Evolutionary conservation across 2,113 vertebrate species (phyloP).

Genomic region (Benitochromis conjunctus): DNA sequence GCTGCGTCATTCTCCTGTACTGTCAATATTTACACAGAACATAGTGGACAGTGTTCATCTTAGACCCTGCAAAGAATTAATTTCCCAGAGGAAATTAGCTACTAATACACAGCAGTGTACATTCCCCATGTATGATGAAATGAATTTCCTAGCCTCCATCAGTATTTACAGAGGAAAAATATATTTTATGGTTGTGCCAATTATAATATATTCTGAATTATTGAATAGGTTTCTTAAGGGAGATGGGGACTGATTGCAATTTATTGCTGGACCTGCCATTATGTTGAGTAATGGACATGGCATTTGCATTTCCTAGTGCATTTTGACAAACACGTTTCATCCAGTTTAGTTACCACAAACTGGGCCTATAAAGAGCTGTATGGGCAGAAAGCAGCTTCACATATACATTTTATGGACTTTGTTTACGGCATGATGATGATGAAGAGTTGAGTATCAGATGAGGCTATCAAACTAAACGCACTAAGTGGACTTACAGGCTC

Average conservation of each 20-base stretch:
- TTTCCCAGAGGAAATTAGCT: constrained; percentile 71
- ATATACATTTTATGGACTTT: background rate
- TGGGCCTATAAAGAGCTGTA: background rate
- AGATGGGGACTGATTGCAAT: constrained; percentile 5
- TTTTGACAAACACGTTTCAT: constrained; percentile 37
- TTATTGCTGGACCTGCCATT: constrained; percentile 41
- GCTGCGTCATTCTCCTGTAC: background rate
- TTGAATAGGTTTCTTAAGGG: constrained; percentile 34
- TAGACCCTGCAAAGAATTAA: constrained; percentile 51
- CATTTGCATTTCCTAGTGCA: constrained; percentile 48
- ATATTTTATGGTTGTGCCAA: constrained; percentile 57
- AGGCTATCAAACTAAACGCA: background rate
- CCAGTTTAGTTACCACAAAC: constrained; percentile 9
- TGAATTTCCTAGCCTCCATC: constrained; percentile 54
- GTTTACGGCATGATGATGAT: background rate
- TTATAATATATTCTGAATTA: constrained; percentile 65
- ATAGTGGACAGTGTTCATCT: constrained; percentile 65
- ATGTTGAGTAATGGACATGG: constrained; percentile 35
- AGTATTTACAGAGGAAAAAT: constrained; percentile 52
- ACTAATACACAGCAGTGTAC: constrained; percentile 51
- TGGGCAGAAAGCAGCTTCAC: background rate
- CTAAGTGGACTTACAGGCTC: background rate
- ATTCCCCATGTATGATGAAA: constrained; percentile 53
- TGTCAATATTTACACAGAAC: constrained; percentile 62
- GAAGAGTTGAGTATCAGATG: background rate